phyloP scores from a whole-genome alignment of 2,113 vertebrate genomes.

The Daboia siamensis region DNA sequence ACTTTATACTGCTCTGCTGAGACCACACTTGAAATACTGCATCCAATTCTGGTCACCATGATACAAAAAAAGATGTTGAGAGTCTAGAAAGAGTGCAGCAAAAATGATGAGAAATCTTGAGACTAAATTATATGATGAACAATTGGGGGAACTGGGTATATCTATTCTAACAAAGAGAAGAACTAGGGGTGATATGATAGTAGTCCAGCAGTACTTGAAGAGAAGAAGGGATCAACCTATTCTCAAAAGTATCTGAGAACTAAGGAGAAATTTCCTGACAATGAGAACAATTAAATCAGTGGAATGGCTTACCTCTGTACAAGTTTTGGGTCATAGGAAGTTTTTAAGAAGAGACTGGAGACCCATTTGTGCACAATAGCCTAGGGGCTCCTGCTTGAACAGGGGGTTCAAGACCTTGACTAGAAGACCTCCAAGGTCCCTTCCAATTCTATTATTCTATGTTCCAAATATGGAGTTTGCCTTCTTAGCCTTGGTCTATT shows the following conservation, averaged over 20 bases:
- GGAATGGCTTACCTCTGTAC: not conserved
- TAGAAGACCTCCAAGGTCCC: no score
- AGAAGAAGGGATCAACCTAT: no score
- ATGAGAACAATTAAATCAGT: not conserved
- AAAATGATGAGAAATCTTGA: not conserved
- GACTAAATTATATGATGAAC: not conserved
- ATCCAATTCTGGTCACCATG: not conserved
- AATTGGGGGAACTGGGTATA: not conserved
- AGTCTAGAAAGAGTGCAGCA: not conserved
- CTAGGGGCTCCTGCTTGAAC: no score
- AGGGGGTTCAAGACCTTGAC: no score
- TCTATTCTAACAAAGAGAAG: not conserved
- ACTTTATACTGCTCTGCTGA: not conserved
- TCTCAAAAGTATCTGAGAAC: no score
- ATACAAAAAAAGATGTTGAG: not conserved
- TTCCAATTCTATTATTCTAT: not conserved
- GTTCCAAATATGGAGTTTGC: not conserved
- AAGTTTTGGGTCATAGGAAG: not conserved
- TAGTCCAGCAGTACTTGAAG: no score
- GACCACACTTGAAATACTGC: not conserved
- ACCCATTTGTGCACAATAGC: not conserved
- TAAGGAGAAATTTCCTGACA: no score
- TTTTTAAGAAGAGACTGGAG: not conserved
- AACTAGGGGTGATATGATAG: no score
- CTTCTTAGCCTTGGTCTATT: no score